Evolutionary conservation across 1,140 invertebrate genomes (phyloP).

Genomic region (Cotesia glomerata): DNA sequence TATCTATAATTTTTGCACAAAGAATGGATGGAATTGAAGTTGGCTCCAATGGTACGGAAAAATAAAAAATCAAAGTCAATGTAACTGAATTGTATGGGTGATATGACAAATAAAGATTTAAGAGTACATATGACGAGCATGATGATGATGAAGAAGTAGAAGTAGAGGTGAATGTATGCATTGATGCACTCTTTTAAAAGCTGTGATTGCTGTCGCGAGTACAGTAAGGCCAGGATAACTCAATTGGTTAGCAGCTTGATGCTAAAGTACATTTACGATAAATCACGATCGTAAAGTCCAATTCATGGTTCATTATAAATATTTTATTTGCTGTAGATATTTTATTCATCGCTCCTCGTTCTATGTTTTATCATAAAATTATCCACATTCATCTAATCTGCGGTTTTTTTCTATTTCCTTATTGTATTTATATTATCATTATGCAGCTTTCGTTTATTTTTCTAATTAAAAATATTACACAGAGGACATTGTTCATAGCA

Average conservation of each 20-base stretch:
- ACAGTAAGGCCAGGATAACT: conserved; percentile 42
- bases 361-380: too few relatives aligned
- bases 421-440: too few relatives aligned
- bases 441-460: too few relatives aligned
- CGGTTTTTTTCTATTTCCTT: too few relatives aligned
- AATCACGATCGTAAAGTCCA: conserved; percentile 35
- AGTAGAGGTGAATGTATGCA: conserved; percentile 45
- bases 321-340: neutral
- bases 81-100: neutral
- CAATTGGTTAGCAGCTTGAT: conserved; percentile 46
- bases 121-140: neutral
- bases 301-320: neutral
- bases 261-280: conserved; percentile 44
- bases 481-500: too few relatives aligned
- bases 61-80: neutral
- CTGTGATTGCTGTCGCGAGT: conserved; percentile 43
- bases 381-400: too few relatives aligned
- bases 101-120: neutral
- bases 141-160: conserved; percentile 16
- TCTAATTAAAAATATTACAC: too few relatives aligned
- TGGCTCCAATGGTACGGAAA: too few relatives aligned
- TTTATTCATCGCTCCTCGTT: too few relatives aligned
- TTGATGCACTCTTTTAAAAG: conserved; percentile 21
- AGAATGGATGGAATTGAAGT: too few relatives aligned
- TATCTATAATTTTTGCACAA: too few relatives aligned